Evolutionary conservation across 2,113 vertebrate species (phyloP).

Genomic region (Erythrolamprus reginae): DNA sequence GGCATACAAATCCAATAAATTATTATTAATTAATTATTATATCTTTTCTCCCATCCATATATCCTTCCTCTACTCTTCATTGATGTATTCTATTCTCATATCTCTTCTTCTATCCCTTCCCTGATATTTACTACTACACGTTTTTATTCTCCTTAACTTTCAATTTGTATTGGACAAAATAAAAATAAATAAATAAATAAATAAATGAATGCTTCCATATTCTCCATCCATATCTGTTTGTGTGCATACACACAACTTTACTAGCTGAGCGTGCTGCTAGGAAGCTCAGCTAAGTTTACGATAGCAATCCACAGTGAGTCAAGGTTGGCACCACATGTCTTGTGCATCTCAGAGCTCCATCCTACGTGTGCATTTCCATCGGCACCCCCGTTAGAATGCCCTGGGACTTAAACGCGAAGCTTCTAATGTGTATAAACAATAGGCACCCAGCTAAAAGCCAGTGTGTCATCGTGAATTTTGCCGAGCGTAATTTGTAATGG

Average conservation of each 20-base stretch:
- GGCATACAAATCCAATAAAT: too few species aligned
- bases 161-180: too few species aligned
- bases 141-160: too few species aligned
- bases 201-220: too few species aligned
- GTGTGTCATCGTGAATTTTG: conserved; percentile 58
- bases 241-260: not conserved
- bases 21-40: too few species aligned
- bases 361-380: not conserved
- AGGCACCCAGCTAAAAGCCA: conserved; percentile 53
- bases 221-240: not conserved
- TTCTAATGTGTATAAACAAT: conserved; percentile 56
- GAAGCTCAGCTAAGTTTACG: not conserved
- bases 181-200: too few species aligned
- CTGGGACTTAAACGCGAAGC: conserved; percentile 44
- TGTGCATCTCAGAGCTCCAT: not conserved
- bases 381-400: not conserved
- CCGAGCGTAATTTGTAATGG: conserved; percentile 55
- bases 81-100: too few species aligned
- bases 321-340: not conserved
- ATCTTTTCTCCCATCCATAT: too few species aligned
- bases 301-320: not conserved
- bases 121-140: too few species aligned
- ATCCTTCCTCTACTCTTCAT: too few species aligned
- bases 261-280: not conserved
- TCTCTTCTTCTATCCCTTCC: too few species aligned